Evolutionary conservation across 2,797 vertebrate genomes (phyloP).

Genomic region (Myiotriccus ornatus): DNA sequence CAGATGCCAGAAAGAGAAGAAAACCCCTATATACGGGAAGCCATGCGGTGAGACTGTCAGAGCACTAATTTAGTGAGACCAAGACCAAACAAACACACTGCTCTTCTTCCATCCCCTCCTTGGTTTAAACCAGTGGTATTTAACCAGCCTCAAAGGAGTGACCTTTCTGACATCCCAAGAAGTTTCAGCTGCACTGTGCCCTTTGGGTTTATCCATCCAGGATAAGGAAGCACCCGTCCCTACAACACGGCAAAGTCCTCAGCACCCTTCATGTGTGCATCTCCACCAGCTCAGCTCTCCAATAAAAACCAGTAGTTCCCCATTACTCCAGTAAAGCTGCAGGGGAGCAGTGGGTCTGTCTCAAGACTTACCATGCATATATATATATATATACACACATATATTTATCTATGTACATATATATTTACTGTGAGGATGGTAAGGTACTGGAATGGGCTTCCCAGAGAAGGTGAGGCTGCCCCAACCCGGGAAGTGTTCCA

Average conservation of each 20-base stretch:
- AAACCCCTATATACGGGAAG: not conserved
- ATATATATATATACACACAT: fast-evolving
- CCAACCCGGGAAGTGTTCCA: not conserved
- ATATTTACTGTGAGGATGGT: not conserved
- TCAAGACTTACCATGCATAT: not conserved
- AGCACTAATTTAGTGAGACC: not conserved
- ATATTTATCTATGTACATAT: not conserved
- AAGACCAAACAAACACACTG: not conserved
- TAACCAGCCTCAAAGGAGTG: not conserved
- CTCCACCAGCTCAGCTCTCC: not conserved
- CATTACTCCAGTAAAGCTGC: not conserved
- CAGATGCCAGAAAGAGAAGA: not conserved
- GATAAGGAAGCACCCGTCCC: not conserved
- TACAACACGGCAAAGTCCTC: not conserved
- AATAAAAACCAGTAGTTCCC: fast-evolving
- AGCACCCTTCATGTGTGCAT: fast-evolving
- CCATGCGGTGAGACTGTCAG: not conserved
- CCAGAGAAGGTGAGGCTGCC: not conserved
- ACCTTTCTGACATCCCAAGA: not conserved
- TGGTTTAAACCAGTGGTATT: not conserved
- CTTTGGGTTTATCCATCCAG: not conserved
- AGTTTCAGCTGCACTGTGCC: not conserved
- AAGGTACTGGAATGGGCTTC: not conserved
- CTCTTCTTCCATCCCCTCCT: not conserved
- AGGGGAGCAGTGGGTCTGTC: not conserved